Evolutionary conservation across 2,113 vertebrate species (phyloP).

Genomic region (Phodopus roborovskii): DNA sequence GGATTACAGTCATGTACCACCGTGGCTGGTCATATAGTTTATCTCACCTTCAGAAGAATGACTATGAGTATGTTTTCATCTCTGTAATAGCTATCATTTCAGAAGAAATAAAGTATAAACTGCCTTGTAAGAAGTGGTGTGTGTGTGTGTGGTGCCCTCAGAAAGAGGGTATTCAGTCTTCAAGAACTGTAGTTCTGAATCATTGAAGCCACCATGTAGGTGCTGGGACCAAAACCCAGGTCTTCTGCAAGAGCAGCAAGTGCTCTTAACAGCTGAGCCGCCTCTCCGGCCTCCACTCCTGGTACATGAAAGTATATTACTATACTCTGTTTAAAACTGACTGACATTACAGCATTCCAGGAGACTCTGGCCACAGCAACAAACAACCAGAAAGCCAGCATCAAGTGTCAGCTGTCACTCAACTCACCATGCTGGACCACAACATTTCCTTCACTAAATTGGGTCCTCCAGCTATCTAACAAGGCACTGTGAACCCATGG

Average conservation of each 20-base stretch:
- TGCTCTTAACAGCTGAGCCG: neutral
- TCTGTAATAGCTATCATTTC: neutral
- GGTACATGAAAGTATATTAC: neutral
- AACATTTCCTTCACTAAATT: too few species aligned
- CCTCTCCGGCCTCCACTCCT: neutral
- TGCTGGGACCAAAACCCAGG: neutral
- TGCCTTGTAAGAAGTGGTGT: neutral
- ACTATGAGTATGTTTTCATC: too few species aligned
- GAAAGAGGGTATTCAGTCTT: neutral
- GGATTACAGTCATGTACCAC: neutral
- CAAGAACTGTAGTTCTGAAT: neutral
- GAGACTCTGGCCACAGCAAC: too few species aligned
- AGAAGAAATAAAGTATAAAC: neutral
- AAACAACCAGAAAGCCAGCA: neutral
- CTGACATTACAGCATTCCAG: neutral
- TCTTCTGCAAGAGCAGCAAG: neutral
- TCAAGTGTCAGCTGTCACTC: too few species aligned
- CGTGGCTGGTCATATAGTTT: rapidly evolving
- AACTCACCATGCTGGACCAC: rapidly evolving
- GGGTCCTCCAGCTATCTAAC: neutral
- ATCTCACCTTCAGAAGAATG: neutral
- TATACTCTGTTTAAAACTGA: neutral
- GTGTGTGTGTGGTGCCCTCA: neutral
- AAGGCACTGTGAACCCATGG: too few species aligned
- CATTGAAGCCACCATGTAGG: neutral